Evolutionary conservation across 2,888 invertebrate species (phyloP), one percentile per base, ranked within the genome.

Genomic region (Calameuta filiformis): DNA sequence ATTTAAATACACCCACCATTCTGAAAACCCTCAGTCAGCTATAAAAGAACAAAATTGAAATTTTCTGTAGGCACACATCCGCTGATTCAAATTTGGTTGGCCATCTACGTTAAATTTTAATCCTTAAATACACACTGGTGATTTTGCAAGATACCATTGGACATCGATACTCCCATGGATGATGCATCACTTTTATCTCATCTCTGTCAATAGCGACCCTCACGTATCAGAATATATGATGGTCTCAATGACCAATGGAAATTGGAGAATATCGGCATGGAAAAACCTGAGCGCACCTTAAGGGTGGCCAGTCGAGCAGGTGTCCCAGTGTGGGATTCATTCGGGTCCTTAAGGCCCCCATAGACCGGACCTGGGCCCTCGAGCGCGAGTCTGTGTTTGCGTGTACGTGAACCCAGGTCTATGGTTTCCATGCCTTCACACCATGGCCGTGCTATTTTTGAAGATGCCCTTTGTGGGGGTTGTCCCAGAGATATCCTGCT

Each of bases 391-490:
- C 68, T 40, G 68, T 34, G 23, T 73, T 56, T 15, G 33, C 35
- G 33, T 35, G 68, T 23, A 73, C 37, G 12, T 76, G 79, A 77
- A 40, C 76, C 69, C 81, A 80, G 82, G 80, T 82, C 82, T 77
- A 79, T 69, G 76, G 80, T 81, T 79, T 78, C 77, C 75, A 75
- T 75, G 79, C 73, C 75, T 73, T 69, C 34, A 75, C 77, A 69
- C 77, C 30, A 33, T 74, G 73, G 69, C 74, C 78, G 78, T 79
- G 81, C 81, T 83, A 83, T 83, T 83, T 82, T 79, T 81, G 81
- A 82, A 71, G 71, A 80, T 79, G 77, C 79, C 79, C 85, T 84
- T 83, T 83, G 84, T 84, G 87, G 84, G 85, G 83, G 84, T 82
- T 84, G 83, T 81, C 81, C 77, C 75, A 81, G 80, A 81, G 81